Percentiles rank a stretch among this genome's conserved stretches.
Conservation (phyloP, 2,888 invertebrate species). For the Hyposoter dolosus region DNA sequence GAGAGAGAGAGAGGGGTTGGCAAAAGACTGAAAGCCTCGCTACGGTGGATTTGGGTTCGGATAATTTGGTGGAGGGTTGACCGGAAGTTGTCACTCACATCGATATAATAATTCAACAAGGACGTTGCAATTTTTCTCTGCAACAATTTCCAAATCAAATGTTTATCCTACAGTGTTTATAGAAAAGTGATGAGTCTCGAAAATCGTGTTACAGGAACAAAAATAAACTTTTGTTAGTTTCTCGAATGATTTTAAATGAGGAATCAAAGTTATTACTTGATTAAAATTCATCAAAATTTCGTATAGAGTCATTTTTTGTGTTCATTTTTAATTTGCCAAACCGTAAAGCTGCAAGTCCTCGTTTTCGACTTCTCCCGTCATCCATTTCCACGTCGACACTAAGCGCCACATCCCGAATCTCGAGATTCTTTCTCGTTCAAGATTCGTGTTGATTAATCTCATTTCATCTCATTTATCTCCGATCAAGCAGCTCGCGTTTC, state of each 20-base stretch:
- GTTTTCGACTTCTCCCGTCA: slow-evolving; percentile 39
- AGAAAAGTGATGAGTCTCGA: not conserved
- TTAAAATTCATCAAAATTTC: not conserved
- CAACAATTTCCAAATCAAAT: not conserved
- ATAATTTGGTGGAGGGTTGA: slow-evolving; percentile 53
- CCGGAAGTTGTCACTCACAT: slow-evolving; percentile 35
- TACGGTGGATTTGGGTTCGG: slow-evolving; percentile 52
- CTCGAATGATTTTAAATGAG: not conserved
- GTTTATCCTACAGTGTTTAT: not conserved
- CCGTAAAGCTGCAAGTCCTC: slow-evolving; percentile 64
- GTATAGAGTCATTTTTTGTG: not conserved
- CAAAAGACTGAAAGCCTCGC: slow-evolving; percentile 50
- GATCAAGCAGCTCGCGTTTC: slow-evolving; percentile 57
- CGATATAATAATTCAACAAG: not conserved
- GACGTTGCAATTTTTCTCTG: not conserved
- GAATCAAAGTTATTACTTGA: not conserved
- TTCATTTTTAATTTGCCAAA: slow-evolving; percentile 57
- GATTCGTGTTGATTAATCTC: slow-evolving; percentile 54
- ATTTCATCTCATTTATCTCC: slow-evolving; percentile 58
- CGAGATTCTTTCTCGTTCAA: slow-evolving; percentile 60
- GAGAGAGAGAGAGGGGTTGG: slow-evolving; percentile 31
- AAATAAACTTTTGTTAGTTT: not conserved
- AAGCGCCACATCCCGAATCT: slow-evolving; percentile 54
- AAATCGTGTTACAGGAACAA: not conserved
- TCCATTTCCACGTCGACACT: slow-evolving; percentile 57